Evolutionary conservation across 2,888 invertebrate species (phyloP), one percentile per base, ranked within the genome.

Genomic region (Pimpla rufipes): DNA sequence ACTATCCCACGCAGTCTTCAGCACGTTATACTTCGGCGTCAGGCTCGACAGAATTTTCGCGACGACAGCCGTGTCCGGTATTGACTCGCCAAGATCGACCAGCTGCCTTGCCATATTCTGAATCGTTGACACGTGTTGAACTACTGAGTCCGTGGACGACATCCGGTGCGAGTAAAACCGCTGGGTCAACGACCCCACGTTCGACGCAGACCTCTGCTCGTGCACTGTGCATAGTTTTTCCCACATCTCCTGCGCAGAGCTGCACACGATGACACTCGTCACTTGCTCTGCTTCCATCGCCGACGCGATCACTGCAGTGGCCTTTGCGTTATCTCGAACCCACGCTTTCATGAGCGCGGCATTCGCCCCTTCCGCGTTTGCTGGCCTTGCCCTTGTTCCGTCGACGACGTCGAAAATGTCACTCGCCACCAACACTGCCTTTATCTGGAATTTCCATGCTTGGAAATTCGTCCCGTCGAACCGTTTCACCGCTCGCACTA

Each of bases 61-160:
- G 11, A 50, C n/a, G 5, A 50, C 16, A 6, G 50, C n/a, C 6
- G 2, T 2, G 2, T 50, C 50, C 3, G 16, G 6, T 2, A 16
- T n/a, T 6, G 11, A 1, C 8, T 52, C 52, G 1, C 52, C 52
- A 5, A 52, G 52, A 4, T 52, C 52, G 1, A n/a, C 42, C 13
- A 87, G 66, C 45, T 85, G 81, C 0, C 40, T 10, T 7, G 89
- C 90, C 79, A 90, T 68, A 62, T 88, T 90, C 76, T 87, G 87
- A 1, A 90, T 82, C 70, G 87, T 88, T 0, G 88, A 42, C 4
- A 90, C 79, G 68, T 90, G 90, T 55, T 90, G 86, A 1, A 87
- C 88, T 0, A 90, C 85, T 0, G 79, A 73, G 21, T 90, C 89
- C 6, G 52, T 87, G 8, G 85, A 2, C 87, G 82, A 45, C 87